A percentile compares a stretch with the other conserved stretches of the same genome.
Conservation (phyloP, 1,140 invertebrate genomes). For the Drosophila simulans region DNA sequence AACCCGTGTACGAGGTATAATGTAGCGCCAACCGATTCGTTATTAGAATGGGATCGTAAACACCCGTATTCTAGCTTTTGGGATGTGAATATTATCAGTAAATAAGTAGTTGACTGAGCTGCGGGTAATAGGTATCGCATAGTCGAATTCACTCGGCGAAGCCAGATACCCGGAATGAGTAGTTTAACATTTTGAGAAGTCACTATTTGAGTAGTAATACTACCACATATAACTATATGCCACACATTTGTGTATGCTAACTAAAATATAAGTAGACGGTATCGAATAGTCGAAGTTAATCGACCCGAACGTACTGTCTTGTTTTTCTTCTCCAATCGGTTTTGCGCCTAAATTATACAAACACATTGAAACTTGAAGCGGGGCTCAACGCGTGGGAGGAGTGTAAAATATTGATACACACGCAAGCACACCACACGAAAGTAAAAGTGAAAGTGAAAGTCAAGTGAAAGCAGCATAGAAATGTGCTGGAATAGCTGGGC, state of each 20-base stretch:
- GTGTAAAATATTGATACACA: slow-evolving; percentile 61
- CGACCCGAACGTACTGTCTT: background rate
- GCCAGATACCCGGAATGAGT: too few relatives aligned
- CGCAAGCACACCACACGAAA: slow-evolving; percentile 11
- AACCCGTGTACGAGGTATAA: background rate
- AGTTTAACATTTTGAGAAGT: too few relatives aligned
- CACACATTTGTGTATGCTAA: too few relatives aligned
- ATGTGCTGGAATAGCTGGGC: slow-evolving; percentile 51
- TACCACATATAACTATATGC: background rate
- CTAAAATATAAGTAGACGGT: background rate
- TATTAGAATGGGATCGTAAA: too few relatives aligned
- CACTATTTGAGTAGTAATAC: background rate
- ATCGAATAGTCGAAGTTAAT: background rate
- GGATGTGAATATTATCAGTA: too few relatives aligned
- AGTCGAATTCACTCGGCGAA: too few relatives aligned
- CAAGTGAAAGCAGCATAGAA: slow-evolving; percentile 48
- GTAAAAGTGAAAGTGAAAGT: slow-evolving; percentile 50
- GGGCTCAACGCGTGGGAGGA: slow-evolving; percentile 11
- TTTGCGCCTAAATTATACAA: slow-evolving; percentile 71
- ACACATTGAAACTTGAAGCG: slow-evolving; percentile 40
- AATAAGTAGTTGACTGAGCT: too few relatives aligned
- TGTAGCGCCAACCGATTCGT: background rate
- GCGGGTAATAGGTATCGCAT: too few relatives aligned
- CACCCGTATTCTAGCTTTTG: too few relatives aligned
- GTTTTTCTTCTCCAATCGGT: slow-evolving; percentile 61